Conservation (phyloP, 2,888 invertebrate species). For the Eugnorisma glareosa region DNA sequence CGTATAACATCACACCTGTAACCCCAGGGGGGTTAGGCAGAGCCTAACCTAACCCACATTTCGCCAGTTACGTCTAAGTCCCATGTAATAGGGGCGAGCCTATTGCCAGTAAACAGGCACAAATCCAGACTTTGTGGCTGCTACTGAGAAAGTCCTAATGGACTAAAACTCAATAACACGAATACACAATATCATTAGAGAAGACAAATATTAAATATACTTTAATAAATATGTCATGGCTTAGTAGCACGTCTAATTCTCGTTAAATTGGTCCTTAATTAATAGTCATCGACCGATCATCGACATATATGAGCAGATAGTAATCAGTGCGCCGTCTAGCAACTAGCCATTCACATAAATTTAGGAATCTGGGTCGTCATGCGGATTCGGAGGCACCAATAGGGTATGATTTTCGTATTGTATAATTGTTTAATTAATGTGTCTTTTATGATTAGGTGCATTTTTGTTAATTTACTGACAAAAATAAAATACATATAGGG, state of each 20-base stretch:
- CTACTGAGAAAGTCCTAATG: not conserved
- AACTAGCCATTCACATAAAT: conserved; percentile 41
- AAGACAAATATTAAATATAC: not conserved
- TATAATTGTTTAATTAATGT: conserved; percentile 3
- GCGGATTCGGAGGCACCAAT: conserved; percentile 47
- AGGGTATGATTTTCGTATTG: conserved; percentile 22
- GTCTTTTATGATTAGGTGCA: not conserved
- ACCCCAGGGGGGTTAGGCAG: too few species aligned
- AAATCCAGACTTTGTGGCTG: not conserved
- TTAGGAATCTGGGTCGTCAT: conserved; percentile 37
- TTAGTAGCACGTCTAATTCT: conserved; percentile 13
- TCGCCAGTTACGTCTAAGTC: too few species aligned
- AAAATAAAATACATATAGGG: not conserved
- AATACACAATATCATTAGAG: too few species aligned
- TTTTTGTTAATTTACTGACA: not conserved
- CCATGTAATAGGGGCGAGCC: too few species aligned
- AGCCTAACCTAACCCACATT: too few species aligned
- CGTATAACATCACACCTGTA: too few species aligned
- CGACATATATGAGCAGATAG: conserved; percentile 56
- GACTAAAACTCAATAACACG: too few species aligned
- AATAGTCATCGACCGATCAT: conserved; percentile 47
- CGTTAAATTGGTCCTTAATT: conserved; percentile 47
- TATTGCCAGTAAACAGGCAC: too few species aligned
- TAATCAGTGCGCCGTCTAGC: conserved; percentile 50
- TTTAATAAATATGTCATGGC: conserved; percentile 10